Conservation (phyloP, 2,888 invertebrate species). For the Trichogramma dendrolimi region DNA sequence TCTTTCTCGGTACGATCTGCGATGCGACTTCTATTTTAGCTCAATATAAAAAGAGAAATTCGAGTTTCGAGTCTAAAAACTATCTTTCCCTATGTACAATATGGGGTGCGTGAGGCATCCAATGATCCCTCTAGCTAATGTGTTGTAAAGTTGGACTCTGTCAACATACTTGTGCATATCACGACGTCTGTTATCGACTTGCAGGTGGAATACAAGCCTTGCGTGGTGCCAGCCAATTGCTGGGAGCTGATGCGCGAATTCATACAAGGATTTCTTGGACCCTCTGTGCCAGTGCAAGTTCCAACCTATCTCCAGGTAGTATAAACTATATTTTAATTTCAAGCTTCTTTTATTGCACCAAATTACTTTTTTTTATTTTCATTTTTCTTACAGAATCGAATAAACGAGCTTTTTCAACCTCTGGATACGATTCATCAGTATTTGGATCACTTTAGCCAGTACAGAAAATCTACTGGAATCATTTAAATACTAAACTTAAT, state of each 20-base stretch:
- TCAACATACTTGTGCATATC: not conserved
- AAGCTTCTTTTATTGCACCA: not conserved
- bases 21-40: too few species aligned
- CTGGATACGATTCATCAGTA: conserved; percentile 92
- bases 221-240: conserved; percentile 80
- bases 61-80: not conserved
- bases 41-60: not conserved
- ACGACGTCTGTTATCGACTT: conserved; percentile 12
- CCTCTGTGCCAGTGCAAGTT: conserved; percentile 67
- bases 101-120: not conserved
- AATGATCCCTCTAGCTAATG: not conserved
- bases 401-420: conserved; percentile 83
- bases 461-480: conserved; percentile 68
- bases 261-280: conserved; percentile 83
- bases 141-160: too few species aligned
- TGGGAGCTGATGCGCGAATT: conserved; percentile 92
- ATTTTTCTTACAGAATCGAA: conserved; percentile 57
- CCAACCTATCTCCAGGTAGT: conserved; percentile 65
- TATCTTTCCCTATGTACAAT: not conserved
- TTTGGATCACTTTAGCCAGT: conserved; percentile 86
- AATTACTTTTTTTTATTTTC: not conserved
- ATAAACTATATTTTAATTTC: not conserved
- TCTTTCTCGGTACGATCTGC: too few species aligned
- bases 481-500: conserved; percentile 10
- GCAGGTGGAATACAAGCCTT: conserved; percentile 86